Evolutionary conservation across 2,888 invertebrate species (phyloP).

Genomic region (Dicranocentrus wangi): DNA sequence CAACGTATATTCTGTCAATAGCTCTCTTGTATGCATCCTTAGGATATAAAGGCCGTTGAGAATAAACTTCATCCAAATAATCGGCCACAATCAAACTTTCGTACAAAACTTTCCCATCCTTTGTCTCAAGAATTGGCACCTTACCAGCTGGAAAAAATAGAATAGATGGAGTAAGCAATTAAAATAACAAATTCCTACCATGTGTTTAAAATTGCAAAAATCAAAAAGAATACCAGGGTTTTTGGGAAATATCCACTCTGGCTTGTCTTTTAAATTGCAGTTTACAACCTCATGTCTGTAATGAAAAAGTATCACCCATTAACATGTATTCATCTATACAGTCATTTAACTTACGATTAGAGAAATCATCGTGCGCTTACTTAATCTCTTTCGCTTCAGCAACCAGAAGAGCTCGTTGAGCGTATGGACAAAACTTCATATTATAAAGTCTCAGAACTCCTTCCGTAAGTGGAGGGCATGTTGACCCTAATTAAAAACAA

Average conservation of each 20-base stretch:
- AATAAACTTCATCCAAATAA: conserved; percentile 82
- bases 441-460: conserved; percentile 75
- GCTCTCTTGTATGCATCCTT: conserved; percentile 80
- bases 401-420: conserved; percentile 74
- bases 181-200: too few relatives aligned
- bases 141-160: conserved; percentile 77
- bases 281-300: conserved; percentile 80
- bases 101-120: conserved; percentile 79
- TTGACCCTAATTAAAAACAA: too few relatives aligned
- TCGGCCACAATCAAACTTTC: conserved; percentile 87
- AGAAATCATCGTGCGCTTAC: too few relatives aligned
- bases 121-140: conserved; percentile 85
- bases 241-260: conserved; percentile 84
- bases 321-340: not conserved
- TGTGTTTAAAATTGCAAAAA: too few relatives aligned
- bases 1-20: conserved; percentile 83
- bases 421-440: conserved; percentile 76
- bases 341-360: not conserved
- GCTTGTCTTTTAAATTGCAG: conserved; percentile 80
- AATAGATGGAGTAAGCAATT: too few relatives aligned
- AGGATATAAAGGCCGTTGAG: conserved; percentile 76
- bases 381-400: conserved; percentile 74
- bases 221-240: too few relatives aligned
- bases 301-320: not conserved
- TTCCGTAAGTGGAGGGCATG: conserved; percentile 64